A percentile compares a stretch with the other conserved stretches of the same genome.
phyloP scores from a whole-genome alignment of 2,888 invertebrate genomes.

The Monoplex corrugatus region DNA sequence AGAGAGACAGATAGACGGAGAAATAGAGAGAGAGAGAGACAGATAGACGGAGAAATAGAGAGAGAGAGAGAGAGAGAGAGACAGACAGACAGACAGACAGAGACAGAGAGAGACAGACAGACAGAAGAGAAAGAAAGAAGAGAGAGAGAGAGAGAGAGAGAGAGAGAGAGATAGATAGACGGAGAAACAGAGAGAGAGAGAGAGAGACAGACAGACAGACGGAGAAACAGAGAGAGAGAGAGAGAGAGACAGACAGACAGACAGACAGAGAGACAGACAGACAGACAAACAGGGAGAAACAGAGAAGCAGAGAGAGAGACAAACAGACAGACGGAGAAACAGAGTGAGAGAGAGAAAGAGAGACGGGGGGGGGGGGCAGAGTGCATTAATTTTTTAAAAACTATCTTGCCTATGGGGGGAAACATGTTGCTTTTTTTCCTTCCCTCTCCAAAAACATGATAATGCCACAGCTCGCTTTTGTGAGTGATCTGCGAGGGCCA shows the following conservation, averaged over 20 bases:
- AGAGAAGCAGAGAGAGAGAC: neutral
- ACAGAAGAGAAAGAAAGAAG: neutral
- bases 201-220: neutral
- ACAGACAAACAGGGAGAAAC: neutral
- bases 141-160: neutral
- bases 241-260: neutral
- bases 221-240: neutral
- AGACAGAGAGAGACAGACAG: neutral
- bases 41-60: neutral
- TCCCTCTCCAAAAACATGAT: neutral
- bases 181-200: neutral
- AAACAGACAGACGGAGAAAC: neutral
- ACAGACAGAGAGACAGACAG: neutral
- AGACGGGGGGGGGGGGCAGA: neutral
- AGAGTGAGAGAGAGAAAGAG: neutral
- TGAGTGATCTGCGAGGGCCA: no score
- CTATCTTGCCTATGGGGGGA: neutral
- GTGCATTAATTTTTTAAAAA: neutral
- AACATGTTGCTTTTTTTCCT: neutral
- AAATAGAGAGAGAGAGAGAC: neutral
- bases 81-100: neutral
- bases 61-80: neutral
- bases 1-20: no score
- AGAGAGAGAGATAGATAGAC: conserved; percentile 2
- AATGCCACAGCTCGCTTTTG: neutral